Evolutionary conservation across 1,140 invertebrate genomes (phyloP), one percentile per base, ranked within the genome.

Genomic region (Drosophila nikananu): DNA sequence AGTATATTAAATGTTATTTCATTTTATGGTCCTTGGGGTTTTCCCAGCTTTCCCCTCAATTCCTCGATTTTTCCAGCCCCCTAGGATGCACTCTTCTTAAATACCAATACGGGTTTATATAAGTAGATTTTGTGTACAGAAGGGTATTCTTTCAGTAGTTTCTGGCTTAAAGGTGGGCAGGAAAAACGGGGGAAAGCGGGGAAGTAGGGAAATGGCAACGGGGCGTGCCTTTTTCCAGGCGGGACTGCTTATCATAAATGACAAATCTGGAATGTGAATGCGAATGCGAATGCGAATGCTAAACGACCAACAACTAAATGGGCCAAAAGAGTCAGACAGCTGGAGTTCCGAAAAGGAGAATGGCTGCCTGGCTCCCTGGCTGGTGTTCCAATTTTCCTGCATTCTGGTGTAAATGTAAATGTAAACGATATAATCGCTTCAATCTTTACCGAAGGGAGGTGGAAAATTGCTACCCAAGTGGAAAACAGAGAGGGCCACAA

Each of bases 381-480:
- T 67, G 25, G 23, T 21, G 71, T 46, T 73, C 63, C 77, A 81
- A 86, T 86, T 84, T 81, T 62, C 66, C 67, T 86, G 82, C 74
- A 86, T 65, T 63, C 77, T 73, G 82, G 77, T 81, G 81, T 84
- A 73, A 73, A 73, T 73, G 70, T 73, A 86, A 84, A 86, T 81
- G 82, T 74, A 86, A 84, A 78, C 82, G 79, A 86, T 78, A 86
- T 86, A 84, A 84, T 84, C 82, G 73, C 74, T n/a, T 76, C 79
- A 70, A 86, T 84, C 78, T 84, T 54, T 15, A 23, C 60, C 21
- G n/a, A 37, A 52, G 52, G 46, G 52, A 19, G 71, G 30, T 39
- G 46, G n/a, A 59, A 71, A 65, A 42, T 71, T 41, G 44, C 62
- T 32, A n/a, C 25, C 44, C 62, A 32, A 67, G 51, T 57, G 57